A percentile compares a stretch with the other conserved stretches of the same genome.
Conservation (phyloP, 1,140 invertebrate genomes). For the Luehdorfia chinensis region DNA sequence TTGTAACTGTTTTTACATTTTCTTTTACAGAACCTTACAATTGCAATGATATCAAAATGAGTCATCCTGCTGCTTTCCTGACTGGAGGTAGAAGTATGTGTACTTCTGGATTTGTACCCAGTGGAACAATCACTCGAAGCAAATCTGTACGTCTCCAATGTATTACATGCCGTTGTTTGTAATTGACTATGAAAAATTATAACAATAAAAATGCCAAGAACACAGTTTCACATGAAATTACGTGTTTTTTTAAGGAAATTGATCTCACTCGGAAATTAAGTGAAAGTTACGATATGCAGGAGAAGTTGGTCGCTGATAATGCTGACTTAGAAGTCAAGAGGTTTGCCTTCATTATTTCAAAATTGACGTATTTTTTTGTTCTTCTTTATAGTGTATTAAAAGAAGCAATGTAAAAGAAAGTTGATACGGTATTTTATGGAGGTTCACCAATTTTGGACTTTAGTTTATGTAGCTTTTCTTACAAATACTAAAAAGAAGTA, state of each 20-base stretch:
- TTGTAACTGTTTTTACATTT: too few species aligned
- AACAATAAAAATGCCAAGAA: conserved; percentile 28
- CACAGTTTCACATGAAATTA: conserved; percentile 23
- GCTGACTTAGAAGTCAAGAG: conserved; percentile 79
- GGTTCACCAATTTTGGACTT: too few species aligned
- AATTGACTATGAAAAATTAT: conserved; percentile 16
- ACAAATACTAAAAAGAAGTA: too few species aligned
- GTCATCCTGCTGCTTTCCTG: conserved; percentile 35
- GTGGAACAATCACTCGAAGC: conserved; percentile 35
- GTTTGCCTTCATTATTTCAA: conserved; percentile 38
- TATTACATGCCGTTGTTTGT: conserved; percentile 4
- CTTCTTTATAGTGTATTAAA: background rate
- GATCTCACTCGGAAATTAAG: conserved; percentile 75
- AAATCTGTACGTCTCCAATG: conserved; percentile 56
- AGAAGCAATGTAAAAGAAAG: background rate
- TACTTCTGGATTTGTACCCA: conserved; percentile 8
- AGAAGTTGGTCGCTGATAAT: conserved; percentile 80
- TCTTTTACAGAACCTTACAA: too few species aligned
- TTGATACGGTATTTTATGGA: too few species aligned
- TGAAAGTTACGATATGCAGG: conserved; percentile 80
- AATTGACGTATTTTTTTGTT: background rate
- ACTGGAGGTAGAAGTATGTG: conserved; percentile 17
- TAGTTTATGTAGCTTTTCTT: too few species aligned
- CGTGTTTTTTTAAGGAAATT: conserved; percentile 60
- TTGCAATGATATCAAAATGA: too few species aligned